Percentiles rank a stretch among this genome's conserved stretches.
phyloP scores from a whole-genome alignment of 2,113 vertebrate species.

The Myrmecophaga tridactyla region DNA sequence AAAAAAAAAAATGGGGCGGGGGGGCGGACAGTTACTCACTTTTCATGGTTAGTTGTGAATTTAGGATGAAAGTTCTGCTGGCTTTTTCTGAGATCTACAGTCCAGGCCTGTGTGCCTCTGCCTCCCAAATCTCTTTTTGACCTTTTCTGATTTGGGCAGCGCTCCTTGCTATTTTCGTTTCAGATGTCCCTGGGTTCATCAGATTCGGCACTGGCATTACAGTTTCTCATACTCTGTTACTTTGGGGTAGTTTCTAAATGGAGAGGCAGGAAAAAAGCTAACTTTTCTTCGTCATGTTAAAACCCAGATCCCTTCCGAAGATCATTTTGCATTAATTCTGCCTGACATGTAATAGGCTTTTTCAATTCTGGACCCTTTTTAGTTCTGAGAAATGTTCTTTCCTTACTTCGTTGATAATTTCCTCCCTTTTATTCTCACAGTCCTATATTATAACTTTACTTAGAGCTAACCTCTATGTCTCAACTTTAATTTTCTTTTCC shows the following conservation, averaged over 20 bases:
- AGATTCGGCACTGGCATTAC: neutral
- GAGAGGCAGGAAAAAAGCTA: neutral
- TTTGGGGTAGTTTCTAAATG: constrained; percentile 37
- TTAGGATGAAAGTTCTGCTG: neutral
- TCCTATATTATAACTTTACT: neutral
- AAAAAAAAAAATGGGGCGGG: neutral
- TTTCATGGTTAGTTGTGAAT: neutral
- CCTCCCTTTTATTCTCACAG: neutral
- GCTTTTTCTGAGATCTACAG: neutral
- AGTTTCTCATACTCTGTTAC: neutral
- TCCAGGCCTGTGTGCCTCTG: neutral
- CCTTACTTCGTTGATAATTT: neutral
- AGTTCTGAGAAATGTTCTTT: constrained; percentile 5
- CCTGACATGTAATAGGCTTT: neutral
- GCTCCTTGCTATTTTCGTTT: neutral
- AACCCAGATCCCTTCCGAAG: neutral
- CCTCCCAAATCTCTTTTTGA: neutral
- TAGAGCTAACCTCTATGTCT: neutral
- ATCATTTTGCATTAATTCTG: neutral
- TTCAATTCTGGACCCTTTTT: neutral
- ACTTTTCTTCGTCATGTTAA: constrained; percentile 9
- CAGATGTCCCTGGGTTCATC: neutral
- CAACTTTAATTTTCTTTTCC: neutral
- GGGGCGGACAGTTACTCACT: too few relatives aligned
- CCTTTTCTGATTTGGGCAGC: neutral